Evolutionary conservation across 2,888 invertebrate species (phyloP), one percentile per base, ranked within the genome.

Genomic region (Oxytorus armatus): DNA sequence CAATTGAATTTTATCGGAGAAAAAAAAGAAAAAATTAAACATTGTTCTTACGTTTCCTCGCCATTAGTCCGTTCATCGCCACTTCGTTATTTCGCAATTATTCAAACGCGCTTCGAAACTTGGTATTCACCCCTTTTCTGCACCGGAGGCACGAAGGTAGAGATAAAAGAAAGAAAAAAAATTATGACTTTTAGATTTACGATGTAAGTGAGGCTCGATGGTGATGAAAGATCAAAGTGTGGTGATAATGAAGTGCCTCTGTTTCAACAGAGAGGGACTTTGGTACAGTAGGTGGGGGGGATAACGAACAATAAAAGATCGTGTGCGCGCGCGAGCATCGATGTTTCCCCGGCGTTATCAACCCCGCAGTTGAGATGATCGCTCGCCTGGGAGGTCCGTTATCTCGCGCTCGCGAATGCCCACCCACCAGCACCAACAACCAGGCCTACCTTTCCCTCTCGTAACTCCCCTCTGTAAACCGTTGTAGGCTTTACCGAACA

Each of bases 341-440:
- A 88, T 89, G 85, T 86, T 85, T 79, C 69, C 81, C 85, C 84
- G 83, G 83, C 85, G 86, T 87, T 88, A 89, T 89, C 89, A 86
- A 84, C 84, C 77, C 82, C 29, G 84, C 73, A 77, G 86, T 86
- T 86, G 89, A 89, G 89, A 89, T 88, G 89, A 91, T 91, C 89
- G 83, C 86, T 90, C 90, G 89, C 91, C 82, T 90, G 89, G 90
- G 90, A 91, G 89, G 90, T 90, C 89, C 87, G 89, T 91, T 91
- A 90, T 90, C 89, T 90, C 88, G 87, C 85, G 87, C 85, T 78
- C 76, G 81, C 80, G 77, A 78, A 81, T 81, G 79, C 79, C 82
- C 81, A 76, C 80, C 81, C 81, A 81, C 69, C 55, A 18, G 18
- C 47, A 44, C 55, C 68, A 61, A 51, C n/a, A 44, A 49, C 21